phyloP scores from a whole-genome alignment of 2,797 vertebrate species.

The Onychomys leucogaster region DNA sequence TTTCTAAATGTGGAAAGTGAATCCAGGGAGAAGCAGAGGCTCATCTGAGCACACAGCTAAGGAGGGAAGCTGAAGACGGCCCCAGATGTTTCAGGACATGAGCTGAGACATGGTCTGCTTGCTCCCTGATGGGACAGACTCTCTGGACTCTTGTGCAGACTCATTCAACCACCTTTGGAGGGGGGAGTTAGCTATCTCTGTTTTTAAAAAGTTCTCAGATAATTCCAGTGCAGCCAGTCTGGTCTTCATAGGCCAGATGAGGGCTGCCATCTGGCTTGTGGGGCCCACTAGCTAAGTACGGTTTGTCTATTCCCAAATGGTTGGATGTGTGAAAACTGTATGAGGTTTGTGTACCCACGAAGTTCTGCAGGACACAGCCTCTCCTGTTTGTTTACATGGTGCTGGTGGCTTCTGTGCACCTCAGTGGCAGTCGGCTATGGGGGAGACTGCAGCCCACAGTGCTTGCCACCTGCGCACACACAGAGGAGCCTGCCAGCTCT shows the following conservation, averaged over 20 bases:
- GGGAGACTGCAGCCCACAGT: neutral
- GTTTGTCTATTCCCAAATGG: constrained; percentile 2
- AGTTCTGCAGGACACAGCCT: neutral
- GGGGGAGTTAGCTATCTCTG: neutral
- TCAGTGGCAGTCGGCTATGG: neutral
- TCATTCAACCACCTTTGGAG: constrained; percentile 2
- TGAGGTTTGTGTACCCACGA: constrained; percentile 25
- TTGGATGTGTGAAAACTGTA: constrained; percentile 3
- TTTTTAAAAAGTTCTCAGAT: neutral
- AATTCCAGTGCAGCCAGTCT: neutral
- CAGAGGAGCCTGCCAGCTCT: neutral
- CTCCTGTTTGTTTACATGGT: neutral
- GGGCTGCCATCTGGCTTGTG: constrained; percentile 21
- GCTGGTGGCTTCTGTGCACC: neutral
- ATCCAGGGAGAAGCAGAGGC: neutral
- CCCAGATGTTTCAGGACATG: neutral
- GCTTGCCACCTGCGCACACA: neutral
- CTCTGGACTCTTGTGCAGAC: neutral
- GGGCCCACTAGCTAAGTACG: neutral
- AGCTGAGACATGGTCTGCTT: neutral
- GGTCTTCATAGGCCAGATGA: neutral
- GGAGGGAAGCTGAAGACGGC: neutral
- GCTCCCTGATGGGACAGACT: neutral
- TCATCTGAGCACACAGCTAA: neutral
- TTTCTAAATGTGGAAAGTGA: constrained; percentile 4